Evolutionary conservation across 2,888 invertebrate species (phyloP), one percentile per base, ranked within the genome.

Genomic region (Lamproptera curius): DNA sequence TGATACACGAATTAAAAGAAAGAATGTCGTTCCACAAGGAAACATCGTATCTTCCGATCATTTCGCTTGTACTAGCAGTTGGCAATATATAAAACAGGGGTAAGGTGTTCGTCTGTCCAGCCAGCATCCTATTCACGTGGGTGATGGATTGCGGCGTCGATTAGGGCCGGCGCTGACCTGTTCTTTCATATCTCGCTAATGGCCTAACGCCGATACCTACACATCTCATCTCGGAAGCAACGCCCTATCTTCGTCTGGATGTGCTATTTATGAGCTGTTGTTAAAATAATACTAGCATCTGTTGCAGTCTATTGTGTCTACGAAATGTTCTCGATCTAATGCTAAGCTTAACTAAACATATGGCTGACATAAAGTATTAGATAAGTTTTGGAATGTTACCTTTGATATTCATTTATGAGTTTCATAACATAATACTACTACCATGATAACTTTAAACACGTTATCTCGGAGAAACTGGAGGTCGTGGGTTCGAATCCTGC

Each of bases 81-180:
- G n/a, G n/a, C n/a, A n/a, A n/a, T n/a, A n/a, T n/a, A n/a, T n/a
- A n/a, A n/a, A n/a, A n/a, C n/a, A n/a, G n/a, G n/a, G 28, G 9
- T 2, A 28, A 28, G 28, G 28, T 28, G 14, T 11, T 11, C 38
- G 38, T 23, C 13, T 40, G 42, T 26, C 47, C 37, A 72, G 76
- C 70, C 46, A 65, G 61, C 73, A 59, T 83, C 81, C 81, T 82
- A 79, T 77, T 78, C 83, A 79, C 80, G 82, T 77, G 75, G 68
- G 82, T 86, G 85, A 85, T 86, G 85, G 85, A 86, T 86, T 76
- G 82, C 85, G 79, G 83, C 79, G 81, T 74, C 85, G 85, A 86
- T 86, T 85, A 86, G 83, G 80, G 78, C 76, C 69, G 73, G 65
- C 70, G 76, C 82, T 79, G 85, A 85, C 85, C 85, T 85, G 85